Conservation (phyloP, 2,797 vertebrate species). For the Glossophaga mutica region DNA sequence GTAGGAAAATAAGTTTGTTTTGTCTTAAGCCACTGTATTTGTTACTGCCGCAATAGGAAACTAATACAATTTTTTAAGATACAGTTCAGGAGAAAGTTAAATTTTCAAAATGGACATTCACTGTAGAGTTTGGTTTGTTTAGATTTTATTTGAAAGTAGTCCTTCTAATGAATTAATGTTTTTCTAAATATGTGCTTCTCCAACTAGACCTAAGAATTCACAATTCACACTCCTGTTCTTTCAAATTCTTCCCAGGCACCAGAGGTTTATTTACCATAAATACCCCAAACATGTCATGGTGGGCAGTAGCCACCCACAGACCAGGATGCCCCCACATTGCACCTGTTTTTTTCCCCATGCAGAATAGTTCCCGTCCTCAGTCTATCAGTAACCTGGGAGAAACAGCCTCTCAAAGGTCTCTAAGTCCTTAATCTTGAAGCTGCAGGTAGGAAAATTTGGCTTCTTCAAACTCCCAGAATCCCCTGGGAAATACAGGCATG, state of each 20-base stretch:
- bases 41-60: conserved; percentile 2
- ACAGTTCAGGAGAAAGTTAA: background rate
- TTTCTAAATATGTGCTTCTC: background rate
- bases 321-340: background rate
- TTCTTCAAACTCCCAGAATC: conserved; percentile 38
- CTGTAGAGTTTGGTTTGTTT: background rate
- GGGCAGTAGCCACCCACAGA: background rate
- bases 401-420: background rate
- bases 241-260: background rate
- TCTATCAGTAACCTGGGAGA: background rate
- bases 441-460: conserved; percentile 55
- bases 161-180: background rate
- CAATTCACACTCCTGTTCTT: background rate
- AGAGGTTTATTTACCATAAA: background rate
- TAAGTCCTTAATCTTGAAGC: conserved; percentile 65
- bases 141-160: background rate
- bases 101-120: background rate
- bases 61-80: background rate
- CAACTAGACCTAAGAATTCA: background rate
- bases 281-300: background rate
- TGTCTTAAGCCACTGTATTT: background rate
- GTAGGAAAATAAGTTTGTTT: background rate
- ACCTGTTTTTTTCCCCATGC: background rate
- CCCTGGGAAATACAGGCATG: background rate
- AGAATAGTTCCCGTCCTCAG: background rate